phyloP scores from a whole-genome alignment of 2,888 invertebrate species.

The Epinotia bilunana region DNA sequence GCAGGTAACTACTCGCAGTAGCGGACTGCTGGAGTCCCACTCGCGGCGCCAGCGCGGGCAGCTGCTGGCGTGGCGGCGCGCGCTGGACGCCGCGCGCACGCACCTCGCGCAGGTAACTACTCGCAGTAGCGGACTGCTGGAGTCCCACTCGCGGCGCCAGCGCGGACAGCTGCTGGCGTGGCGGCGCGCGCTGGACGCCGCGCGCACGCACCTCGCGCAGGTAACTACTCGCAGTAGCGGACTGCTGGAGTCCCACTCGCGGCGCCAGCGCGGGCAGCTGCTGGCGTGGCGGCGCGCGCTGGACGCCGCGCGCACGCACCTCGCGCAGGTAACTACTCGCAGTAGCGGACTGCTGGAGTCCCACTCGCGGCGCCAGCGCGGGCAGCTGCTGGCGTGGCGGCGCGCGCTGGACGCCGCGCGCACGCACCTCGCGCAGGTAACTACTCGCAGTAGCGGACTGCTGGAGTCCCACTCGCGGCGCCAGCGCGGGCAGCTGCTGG shows the following conservation, averaged over 20 bases:
- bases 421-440: no score
- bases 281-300: not conserved
- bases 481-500: not conserved
- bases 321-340: not conserved
- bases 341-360: no score
- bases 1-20: no score
- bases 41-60: conserved; percentile 88
- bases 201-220: not conserved
- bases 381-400: conserved; percentile 79
- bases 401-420: not conserved
- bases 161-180: conserved; percentile 43
- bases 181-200: not conserved
- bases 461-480: no score
- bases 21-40: conserved; percentile 71
- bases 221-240: no score
- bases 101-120: not conserved
- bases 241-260: no score
- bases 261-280: not conserved
- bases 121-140: no score
- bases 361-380: conserved; percentile 80
- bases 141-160: no score
- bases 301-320: conserved; percentile 39
- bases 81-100: conserved; percentile 67
- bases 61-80: not conserved
- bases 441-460: no score